These are phyloP conservation scores for Chiloscyllium plagiosum DNA, from an alignment of 2,113 vertebrate species.

Conservation along the genomic window DNA sequence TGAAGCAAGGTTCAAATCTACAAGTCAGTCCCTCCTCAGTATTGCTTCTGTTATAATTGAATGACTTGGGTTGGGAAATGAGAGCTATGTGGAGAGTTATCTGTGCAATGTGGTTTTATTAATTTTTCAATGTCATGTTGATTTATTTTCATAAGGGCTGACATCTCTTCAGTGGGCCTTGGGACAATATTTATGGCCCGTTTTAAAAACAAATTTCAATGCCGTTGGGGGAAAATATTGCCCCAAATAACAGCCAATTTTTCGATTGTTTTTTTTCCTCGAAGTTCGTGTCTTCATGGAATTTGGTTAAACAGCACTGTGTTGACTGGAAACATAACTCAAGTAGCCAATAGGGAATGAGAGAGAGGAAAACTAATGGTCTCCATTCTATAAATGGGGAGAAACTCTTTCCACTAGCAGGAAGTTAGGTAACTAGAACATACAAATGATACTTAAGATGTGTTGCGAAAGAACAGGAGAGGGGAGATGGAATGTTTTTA, in stretches of 20 bases:
- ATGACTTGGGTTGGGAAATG: neutral
- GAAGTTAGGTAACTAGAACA: neutral
- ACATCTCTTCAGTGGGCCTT: neutral
- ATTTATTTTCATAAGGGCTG: neutral
- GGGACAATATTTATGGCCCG: neutral
- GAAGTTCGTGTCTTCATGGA: neutral
- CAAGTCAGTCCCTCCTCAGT: neutral
- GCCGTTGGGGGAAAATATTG: neutral
- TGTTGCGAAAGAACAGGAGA: neutral
- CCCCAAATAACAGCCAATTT: neutral
- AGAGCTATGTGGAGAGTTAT: neutral
- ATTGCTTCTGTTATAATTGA: neutral
- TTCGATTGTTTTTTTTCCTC: neutral
- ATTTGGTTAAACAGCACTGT: neutral
- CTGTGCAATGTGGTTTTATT: neutral
- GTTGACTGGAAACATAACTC: neutral
- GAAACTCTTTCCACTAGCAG: neutral
- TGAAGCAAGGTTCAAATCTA: neutral
- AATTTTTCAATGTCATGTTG: neutral
- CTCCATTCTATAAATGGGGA: neutral
- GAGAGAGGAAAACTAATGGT: neutral
- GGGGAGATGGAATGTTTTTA: neutral
- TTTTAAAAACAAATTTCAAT: neutral
- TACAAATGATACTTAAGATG: neutral
- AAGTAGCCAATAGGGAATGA: neutral